phyloP scores from a whole-genome alignment of 2,113 vertebrate species.

The Malurus alboscapulatus region DNA sequence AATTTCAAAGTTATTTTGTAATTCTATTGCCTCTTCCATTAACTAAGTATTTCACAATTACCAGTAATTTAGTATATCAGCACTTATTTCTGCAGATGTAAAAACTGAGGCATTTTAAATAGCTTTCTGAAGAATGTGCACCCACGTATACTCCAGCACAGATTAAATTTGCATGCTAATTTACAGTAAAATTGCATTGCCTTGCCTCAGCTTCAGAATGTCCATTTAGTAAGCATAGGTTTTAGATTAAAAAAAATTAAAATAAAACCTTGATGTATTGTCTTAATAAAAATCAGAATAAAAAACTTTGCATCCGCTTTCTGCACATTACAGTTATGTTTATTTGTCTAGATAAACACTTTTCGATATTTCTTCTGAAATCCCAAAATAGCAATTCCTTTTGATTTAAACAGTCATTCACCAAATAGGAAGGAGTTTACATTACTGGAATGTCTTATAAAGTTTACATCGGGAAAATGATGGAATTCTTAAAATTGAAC shows the following conservation, averaged over 20 bases:
- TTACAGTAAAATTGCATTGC: background rate
- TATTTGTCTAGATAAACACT: background rate
- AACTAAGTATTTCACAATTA: background rate
- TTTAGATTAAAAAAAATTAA: background rate
- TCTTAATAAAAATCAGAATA: background rate
- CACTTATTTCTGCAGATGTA: background rate
- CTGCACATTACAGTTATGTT: background rate
- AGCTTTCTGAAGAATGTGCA: background rate
- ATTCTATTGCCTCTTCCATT: background rate
- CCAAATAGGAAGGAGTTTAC: background rate
- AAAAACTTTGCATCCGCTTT: background rate
- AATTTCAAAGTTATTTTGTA: background rate
- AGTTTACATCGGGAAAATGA: background rate
- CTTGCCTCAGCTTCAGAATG: background rate
- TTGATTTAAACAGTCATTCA: background rate
- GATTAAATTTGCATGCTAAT: background rate
- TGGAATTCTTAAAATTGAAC: background rate
- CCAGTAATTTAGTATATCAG: background rate
- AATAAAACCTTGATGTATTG: background rate
- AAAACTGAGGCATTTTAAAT: background rate
- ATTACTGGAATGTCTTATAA: background rate
- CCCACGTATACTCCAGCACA: fast-evolving
- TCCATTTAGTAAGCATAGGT: background rate
- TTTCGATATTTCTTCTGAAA: background rate
- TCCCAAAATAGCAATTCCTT: background rate